Conservation (phyloP, 2,888 invertebrate genomes). For the Chymomyza amoena region DNA sequence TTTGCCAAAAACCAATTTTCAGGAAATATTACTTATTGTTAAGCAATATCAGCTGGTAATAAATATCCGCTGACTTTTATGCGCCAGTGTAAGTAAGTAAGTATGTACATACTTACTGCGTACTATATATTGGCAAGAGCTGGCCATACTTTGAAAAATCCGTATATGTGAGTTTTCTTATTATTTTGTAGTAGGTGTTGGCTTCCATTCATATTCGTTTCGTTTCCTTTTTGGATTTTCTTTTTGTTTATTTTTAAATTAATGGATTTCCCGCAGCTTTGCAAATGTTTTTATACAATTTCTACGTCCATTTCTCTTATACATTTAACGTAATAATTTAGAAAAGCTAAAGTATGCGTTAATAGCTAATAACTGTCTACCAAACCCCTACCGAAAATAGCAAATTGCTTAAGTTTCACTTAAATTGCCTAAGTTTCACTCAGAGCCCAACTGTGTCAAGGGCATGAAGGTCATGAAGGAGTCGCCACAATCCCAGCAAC, state of each 20-base stretch:
- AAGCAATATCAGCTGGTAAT: too few relatives aligned
- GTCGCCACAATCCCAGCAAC: background rate
- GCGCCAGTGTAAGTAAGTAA: too few relatives aligned
- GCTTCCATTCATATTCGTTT: background rate
- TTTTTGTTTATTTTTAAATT: background rate
- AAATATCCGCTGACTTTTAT: too few relatives aligned
- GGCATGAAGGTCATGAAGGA: background rate
- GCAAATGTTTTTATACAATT: background rate
- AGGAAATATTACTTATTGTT: too few relatives aligned
- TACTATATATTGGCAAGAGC: background rate
- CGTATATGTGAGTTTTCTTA: background rate
- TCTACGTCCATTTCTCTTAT: background rate
- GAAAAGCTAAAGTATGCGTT: background rate
- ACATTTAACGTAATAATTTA: background rate
- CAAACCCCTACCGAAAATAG: background rate
- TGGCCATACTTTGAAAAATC: background rate
- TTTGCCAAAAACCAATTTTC: too few relatives aligned
- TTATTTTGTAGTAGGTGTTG: background rate
- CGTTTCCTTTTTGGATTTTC: background rate
- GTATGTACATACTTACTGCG: background rate
- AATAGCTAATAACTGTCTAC: background rate
- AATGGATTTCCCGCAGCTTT: background rate
- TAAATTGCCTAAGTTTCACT: background rate
- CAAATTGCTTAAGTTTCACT: background rate
- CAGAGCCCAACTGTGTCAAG: background rate